These are phyloP conservation scores for Phrynosoma platyrhinos DNA, from an alignment of 2,113 vertebrate genomes.

Conservation along the genomic window DNA sequence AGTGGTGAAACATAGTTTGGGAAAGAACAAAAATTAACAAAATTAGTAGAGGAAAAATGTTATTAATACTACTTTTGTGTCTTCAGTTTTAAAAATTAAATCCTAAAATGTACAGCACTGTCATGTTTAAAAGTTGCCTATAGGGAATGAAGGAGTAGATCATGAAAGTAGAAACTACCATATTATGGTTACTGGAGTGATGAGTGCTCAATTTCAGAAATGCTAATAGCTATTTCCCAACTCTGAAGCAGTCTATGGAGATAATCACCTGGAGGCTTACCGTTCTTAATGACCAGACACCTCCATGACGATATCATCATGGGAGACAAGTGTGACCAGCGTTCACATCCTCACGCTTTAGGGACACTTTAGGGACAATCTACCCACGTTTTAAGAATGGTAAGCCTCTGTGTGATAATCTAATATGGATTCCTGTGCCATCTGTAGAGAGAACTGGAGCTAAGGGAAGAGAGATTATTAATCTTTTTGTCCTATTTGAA, in stretches of 20 bases:
- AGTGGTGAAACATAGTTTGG: slow-evolving; percentile 49
- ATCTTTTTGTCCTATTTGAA: too few relatives aligned
- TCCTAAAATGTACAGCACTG: background rate
- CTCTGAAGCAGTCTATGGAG: background rate
- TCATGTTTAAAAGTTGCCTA: background rate
- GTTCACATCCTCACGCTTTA: too few relatives aligned
- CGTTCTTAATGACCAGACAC: too few relatives aligned
- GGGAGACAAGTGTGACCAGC: too few relatives aligned
- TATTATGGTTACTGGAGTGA: background rate
- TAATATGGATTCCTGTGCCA: background rate
- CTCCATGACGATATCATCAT: too few relatives aligned
- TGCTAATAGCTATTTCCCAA: background rate
- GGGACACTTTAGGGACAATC: too few relatives aligned
- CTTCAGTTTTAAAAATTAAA: background rate
- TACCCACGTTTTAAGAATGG: too few relatives aligned
- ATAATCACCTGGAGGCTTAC: too few relatives aligned
- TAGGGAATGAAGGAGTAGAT: background rate
- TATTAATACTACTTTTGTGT: background rate
- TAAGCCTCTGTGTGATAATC: too few relatives aligned
- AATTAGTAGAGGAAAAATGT: background rate
- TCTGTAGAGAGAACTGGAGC: background rate
- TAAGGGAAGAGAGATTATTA: too few relatives aligned
- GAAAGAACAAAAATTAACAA: slow-evolving; percentile 46
- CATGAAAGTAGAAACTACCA: background rate
- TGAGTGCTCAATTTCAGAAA: background rate